Base-by-base conservation (phyloP, 2,113 vertebrate species). In the Scopus umbretta region DNA sequence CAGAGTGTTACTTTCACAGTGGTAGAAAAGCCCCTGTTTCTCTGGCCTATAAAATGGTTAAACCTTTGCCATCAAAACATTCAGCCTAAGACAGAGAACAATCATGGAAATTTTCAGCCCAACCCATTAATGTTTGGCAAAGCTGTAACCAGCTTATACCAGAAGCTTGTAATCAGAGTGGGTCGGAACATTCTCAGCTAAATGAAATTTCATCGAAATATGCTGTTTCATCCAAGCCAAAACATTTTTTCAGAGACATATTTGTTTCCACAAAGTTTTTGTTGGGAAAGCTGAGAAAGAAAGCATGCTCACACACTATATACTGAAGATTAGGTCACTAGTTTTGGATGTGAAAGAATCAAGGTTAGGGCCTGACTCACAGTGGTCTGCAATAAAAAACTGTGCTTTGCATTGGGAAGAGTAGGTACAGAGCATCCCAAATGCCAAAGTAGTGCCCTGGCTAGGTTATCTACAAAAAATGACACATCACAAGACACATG, bases 121-220 rank as follows among this genome's bases (percentile, higher is more conserved):
- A 88, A 43, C 47, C 18, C 16, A 1, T 87, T 80, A 91, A 80
- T n/a, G 13, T 80, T 68, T 97, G 90, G 91, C 93, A 95, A 94
- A 90, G 78, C 49, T 3, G 0, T 79, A 87, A 68, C 52, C 80
- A 87, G 61, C 7, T 75, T 67, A 63, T 79, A 93, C 61, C n/a
- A 94, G 47, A 68, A 84, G 40, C 43, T 92, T 92, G 84, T 94
- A 95, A 95, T 96, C 91, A 97, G 61, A 97, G 89, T 0, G 11
- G 74, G 62, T 79, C 13, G 0, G 80, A 95, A 94, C 90, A 85
- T 85, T 94, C 76, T 88, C 81, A 87, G 49, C 78, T 72, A 90
- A 95, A 97, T 76, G 90, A 96, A 95, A 95, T 94, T 92, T 96
- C 86, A 90, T 68, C 27, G 30, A 96, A 94, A 93, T 82, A 23